Evolutionary conservation across 2,113 vertebrate genomes (phyloP), one percentile per base, ranked within the genome.

Genomic region (Corynorhinus townsendii): DNA sequence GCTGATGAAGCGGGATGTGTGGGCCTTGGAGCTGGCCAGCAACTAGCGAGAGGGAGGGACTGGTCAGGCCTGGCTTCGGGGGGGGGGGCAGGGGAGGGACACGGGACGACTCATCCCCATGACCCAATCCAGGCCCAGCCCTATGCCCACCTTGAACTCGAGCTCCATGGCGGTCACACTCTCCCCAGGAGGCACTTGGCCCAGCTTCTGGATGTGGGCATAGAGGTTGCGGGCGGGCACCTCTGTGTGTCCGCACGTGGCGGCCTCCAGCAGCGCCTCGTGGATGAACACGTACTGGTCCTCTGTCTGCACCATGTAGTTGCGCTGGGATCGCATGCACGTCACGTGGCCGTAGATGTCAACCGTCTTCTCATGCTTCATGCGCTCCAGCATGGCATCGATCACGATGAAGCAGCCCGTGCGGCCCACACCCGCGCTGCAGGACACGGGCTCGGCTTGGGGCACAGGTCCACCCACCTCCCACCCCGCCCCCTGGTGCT

Each of bases 241-340:
- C 96, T 99, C 99, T 0, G 99, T 99, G 97, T 98, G 98, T 71
- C 99, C 99, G 5, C 99, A 99, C 0, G 97, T 98, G 93, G 99
- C 99, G 0, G 99, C 99, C 97, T 99, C 99, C 92, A 99, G 98
- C 97, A 99, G 98, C 9, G 99, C 99, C 96, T 99, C 99, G 0
- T 99, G 99, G 96, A 99, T 99, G 98, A 99, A 99, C 96, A 99
- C 98, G 62, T 99, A 99, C 96, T 99, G 99, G 97, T 99, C 99
- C 98, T 99, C 99, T 0, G 99, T 99, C 98, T 99, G 99, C 75
- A 99, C 99, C 99, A 99, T 99, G 98, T 99, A 99, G 98, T 99
- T 99, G 93, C 99, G 98, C 98, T 99, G 99, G 0, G 99, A 98
- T 20, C 99, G 98, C 99, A 99, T 99, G 98, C 99, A 99, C 0